phyloP scores from a whole-genome alignment of 1,140 invertebrate species.

The Steinernema feltiae region DNA sequence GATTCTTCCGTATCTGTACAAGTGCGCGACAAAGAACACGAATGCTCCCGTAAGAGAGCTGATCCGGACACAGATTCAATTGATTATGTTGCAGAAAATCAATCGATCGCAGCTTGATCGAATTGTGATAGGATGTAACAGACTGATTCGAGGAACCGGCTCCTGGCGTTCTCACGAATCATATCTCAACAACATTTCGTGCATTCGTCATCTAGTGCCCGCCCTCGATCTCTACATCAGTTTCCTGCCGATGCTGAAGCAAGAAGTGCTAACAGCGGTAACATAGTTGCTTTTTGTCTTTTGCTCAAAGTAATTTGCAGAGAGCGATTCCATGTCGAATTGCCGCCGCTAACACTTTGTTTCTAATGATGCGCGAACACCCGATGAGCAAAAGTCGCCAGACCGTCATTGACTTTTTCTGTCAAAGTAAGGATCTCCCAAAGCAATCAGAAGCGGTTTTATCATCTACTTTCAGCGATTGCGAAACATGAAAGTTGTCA shows the following conservation, averaged over 20 bases:
- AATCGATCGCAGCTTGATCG: conserved; percentile 45
- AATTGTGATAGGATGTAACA: conserved; percentile 51
- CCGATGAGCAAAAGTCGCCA: conserved; percentile 57
- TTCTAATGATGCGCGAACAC: conserved; percentile 58
- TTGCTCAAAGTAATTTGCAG: conserved; percentile 44
- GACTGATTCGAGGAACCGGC: conserved; percentile 48
- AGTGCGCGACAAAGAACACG: conserved; percentile 18
- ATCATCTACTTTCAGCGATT: conserved; percentile 58
- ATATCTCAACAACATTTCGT: conserved; percentile 44
- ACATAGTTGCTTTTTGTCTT: conserved; percentile 26
- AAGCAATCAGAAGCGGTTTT: not conserved
- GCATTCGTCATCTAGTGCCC: conserved; percentile 35
- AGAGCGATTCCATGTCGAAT: conserved; percentile 60
- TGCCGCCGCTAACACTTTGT: conserved; percentile 58
- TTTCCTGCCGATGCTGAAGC: conserved; percentile 51
- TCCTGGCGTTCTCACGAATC: conserved; percentile 52
- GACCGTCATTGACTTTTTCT: conserved; percentile 57
- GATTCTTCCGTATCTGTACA: conserved; percentile 43
- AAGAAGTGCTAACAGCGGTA: conserved; percentile 42
- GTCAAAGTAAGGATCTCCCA: conserved; percentile 55
- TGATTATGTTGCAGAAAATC: conserved; percentile 29
- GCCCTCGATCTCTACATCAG: conserved; percentile 36
- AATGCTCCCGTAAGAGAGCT: conserved; percentile 14
- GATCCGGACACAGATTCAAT: no score
- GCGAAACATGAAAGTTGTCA: conserved; percentile 59